A percentile compares a stretch with the other conserved stretches of the same genome.
Evolutionary conservation across 2,113 vertebrate species (phyloP).

Genomic region (Centropus bengalensis): DNA sequence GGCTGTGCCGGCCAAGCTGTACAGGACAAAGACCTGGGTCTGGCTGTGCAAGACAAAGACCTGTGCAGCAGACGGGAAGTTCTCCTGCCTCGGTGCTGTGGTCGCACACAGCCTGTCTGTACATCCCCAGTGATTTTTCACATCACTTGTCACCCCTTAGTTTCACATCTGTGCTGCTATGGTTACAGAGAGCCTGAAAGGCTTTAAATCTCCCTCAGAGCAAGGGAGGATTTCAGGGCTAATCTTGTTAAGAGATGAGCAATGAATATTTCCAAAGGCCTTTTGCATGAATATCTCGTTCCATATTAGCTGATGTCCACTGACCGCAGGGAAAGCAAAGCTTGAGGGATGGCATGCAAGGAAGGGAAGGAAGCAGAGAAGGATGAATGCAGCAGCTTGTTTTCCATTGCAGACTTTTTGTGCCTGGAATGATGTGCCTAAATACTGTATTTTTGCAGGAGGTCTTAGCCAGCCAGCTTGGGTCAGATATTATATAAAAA

Average conservation of each 20-base stretch:
- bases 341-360: background rate
- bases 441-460: background rate
- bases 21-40: background rate
- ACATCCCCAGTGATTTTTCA: slow-evolving; percentile 4
- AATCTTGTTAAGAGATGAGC: slow-evolving; percentile 73
- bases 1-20: no score
- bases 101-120: background rate
- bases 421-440: background rate
- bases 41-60: background rate
- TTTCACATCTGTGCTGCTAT: slow-evolving; percentile 64
- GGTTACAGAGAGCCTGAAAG: slow-evolving; percentile 60
- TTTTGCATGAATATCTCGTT: slow-evolving; percentile 39
- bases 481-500: background rate
- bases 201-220: slow-evolving; percentile 59
- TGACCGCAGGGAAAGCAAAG: background rate
- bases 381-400: background rate
- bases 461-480: background rate
- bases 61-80: background rate
- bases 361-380: background rate
- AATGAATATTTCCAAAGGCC: slow-evolving; percentile 71
- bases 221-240: slow-evolving; percentile 57
- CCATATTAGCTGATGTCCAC: background rate
- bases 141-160: slow-evolving; percentile 40
- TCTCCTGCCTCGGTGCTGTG: background rate
- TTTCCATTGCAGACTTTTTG: background rate